Conservation (phyloP, 2,888 invertebrate genomes). For the Oasisia sp. region DNA sequence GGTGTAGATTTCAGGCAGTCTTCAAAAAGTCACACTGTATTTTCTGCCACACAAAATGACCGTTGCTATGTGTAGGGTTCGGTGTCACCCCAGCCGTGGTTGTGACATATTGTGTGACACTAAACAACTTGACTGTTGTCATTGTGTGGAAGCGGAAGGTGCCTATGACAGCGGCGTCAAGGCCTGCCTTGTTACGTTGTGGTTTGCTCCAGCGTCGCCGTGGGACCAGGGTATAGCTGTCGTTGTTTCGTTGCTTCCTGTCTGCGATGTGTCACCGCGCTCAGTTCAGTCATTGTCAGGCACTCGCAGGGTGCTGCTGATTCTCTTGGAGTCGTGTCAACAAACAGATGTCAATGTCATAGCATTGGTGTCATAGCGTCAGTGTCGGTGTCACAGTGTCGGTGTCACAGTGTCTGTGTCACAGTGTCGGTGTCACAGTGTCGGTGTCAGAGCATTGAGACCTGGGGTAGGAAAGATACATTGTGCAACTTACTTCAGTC, state of each 20-base stretch:
- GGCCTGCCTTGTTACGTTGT: neutral
- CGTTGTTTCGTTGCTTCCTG: neutral
- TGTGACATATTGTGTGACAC: neutral
- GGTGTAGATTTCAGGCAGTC: too few species aligned
- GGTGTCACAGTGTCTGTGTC: too few species aligned
- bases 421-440: too few species aligned
- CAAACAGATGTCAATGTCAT: neutral
- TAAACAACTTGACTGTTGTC: neutral
- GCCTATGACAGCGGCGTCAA: neutral
- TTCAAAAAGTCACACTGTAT: neutral
- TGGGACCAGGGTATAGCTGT: neutral
- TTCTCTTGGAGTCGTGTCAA: neutral
- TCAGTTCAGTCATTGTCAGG: neutral
- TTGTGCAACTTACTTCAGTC: neutral
- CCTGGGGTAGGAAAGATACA: neutral
- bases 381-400: too few species aligned
- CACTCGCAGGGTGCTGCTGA: neutral
- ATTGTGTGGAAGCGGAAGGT: neutral
- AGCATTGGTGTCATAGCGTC: neutral
- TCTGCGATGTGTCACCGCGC: neutral
- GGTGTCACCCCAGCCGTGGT: neutral
- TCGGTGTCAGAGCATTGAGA: too few species aligned
- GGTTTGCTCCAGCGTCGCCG: neutral
- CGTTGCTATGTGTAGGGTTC: neutral
- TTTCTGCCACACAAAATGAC: slow-evolving; percentile 3